These are phyloP conservation scores for Drosophila affinis DNA, from an alignment of 2,888 invertebrate species.

Conservation along the genomic window DNA sequence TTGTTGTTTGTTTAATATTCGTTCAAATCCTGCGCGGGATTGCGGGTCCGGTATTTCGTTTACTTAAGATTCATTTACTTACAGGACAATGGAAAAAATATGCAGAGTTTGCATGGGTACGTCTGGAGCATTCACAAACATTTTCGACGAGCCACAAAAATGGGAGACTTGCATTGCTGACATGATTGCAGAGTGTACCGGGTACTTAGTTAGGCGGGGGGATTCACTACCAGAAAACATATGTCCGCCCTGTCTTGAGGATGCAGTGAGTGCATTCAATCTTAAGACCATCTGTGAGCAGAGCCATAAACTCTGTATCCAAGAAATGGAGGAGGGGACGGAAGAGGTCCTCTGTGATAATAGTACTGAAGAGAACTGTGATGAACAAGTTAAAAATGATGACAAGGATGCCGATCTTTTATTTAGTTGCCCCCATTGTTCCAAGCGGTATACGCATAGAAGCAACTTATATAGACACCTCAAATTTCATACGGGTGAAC, in stretches of 20 bases:
- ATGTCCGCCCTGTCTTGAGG: slow-evolving; percentile 6
- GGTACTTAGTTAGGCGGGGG: neutral
- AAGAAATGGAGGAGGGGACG: no score
- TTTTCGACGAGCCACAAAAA: neutral
- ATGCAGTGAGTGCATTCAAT: slow-evolving; percentile 3
- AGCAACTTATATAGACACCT: neutral
- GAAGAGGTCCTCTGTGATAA: neutral
- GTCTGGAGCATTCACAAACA: neutral
- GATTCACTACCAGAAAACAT: slow-evolving; percentile 2
- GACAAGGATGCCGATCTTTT: neutral
- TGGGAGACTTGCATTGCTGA: neutral
- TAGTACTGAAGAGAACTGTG: neutral
- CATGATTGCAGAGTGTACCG: neutral
- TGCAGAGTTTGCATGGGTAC: slow-evolving; percentile 4
- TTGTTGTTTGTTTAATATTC: neutral
- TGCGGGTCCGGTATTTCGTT: neutral
- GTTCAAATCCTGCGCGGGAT: no score
- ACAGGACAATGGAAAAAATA: neutral
- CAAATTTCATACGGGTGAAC: neutral
- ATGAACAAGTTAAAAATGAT: neutral
- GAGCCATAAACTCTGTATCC: neutral
- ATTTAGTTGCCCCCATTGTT: neutral
- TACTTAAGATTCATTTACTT: neutral
- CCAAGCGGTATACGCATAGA: neutral
- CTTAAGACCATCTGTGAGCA: neutral